Base-by-base conservation (phyloP, 2,113 vertebrate genomes). In the Heterochromis multidens region DNA sequence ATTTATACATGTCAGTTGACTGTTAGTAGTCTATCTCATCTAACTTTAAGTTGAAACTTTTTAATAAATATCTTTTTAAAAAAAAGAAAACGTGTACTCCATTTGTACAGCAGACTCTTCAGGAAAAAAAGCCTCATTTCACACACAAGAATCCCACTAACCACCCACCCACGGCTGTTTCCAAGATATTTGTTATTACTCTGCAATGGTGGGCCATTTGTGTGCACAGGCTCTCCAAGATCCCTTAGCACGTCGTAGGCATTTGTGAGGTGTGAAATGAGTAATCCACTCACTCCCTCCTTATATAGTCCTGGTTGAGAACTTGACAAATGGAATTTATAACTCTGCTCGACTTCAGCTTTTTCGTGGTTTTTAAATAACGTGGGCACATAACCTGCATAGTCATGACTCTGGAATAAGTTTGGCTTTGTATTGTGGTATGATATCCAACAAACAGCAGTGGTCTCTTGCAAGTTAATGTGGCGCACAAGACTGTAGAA, bases 241-340 rank as follows among this genome's bases (percentile, higher is more conserved):
- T 65, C 82, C 80, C 74, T 93, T 59, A 87, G 78, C 87, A 89
- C 86, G 56, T 88, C 82, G 87, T 92, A 90, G 92, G 90, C 88
- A 82, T 89, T 88, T 88, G 89, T 92, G 88, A 95, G 90, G 94
- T 95, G 93, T 93, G 92, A 94, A 87, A 91, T 94, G 90, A 95
- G 88, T 93, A 93, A 94, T 92, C 80, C 76, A 70, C 79, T 85
- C 90, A 63, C 83, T 93, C 90, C 83, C 83, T 93, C 90, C 85
- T 85, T 92, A 86, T 89, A 91, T 89, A 92, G 93, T 87, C 90
- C 52, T 90, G 6, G 43, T 61, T 74, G 65, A 85, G 84, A 81
- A 87, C 63, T 72, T 80, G 79, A 60, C 86, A 88, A 85, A 89
- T 88, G 63, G 57, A 72, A 88, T 89, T 93, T 90, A 87, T 82